These are phyloP conservation scores for Erpornis zantholeuca DNA, from an alignment of 2,113 vertebrate species.

Conservation along the genomic window DNA sequence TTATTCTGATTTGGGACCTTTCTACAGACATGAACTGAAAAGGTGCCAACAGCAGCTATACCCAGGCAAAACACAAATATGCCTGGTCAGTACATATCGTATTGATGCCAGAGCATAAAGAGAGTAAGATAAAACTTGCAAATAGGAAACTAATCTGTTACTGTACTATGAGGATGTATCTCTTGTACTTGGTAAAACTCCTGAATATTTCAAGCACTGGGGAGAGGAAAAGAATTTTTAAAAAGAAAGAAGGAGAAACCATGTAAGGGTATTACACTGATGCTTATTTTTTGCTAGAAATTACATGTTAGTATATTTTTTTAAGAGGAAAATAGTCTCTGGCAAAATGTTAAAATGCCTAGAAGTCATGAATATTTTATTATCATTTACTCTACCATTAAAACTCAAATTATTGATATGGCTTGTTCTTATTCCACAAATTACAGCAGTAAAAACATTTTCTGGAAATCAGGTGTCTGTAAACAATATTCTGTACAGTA, in stretches of 20 bases:
- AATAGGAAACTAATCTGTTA: not conserved
- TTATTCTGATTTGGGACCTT: not conserved
- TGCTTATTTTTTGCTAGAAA: constrained; percentile 22
- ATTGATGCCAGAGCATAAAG: not conserved
- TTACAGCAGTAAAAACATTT: not conserved
- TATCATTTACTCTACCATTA: not conserved
- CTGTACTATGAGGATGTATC: not conserved
- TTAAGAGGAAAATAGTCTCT: not conserved
- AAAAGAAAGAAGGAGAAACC: not conserved
- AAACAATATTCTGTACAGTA: not conserved
- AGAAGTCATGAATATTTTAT: not conserved
- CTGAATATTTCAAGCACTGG: not conserved
- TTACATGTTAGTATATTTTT: not conserved
- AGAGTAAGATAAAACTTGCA: not conserved
- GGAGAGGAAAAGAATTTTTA: not conserved
- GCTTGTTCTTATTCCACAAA: not conserved
- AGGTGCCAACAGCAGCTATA: not conserved
- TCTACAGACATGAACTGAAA: not conserved
- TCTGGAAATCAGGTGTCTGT: not conserved
- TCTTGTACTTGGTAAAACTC: not conserved
- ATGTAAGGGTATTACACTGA: not conserved
- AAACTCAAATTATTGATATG: not conserved
- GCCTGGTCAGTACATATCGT: not conserved
- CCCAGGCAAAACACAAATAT: not conserved
- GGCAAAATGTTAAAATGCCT: not conserved